These are phyloP conservation scores for Falco novaeseelandiae DNA, from an alignment of 2,797 vertebrate species.

Conservation along the genomic window DNA sequence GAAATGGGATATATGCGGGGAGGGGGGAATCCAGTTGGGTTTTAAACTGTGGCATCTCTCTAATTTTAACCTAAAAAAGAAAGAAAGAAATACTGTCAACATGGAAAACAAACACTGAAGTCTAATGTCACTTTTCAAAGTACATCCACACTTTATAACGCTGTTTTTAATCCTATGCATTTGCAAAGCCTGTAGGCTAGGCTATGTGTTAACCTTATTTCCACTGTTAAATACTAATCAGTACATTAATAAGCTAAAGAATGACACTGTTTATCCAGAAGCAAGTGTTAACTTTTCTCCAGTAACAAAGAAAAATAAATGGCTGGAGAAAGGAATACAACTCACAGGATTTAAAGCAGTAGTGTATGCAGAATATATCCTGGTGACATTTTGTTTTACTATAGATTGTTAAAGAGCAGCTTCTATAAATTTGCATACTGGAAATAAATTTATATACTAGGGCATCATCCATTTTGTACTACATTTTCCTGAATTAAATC, in stretches of 20 bases:
- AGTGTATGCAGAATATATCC: constrained; percentile 21
- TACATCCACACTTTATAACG: constrained; percentile 37
- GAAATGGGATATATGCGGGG: neutral
- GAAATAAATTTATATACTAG: neutral
- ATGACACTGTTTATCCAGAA: neutral
- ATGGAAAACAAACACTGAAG: neutral
- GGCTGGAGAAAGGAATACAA: neutral
- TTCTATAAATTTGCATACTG: neutral
- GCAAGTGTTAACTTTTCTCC: neutral
- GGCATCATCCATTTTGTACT: neutral
- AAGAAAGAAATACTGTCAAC: neutral
- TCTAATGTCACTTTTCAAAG: constrained; percentile 39
- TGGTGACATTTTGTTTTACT: neutral
- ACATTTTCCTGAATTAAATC: neutral
- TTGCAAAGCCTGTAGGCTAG: constrained; percentile 35
- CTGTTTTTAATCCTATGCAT: constrained; percentile 31
- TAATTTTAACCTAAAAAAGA: neutral
- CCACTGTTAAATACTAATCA: neutral
- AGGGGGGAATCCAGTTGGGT: neutral
- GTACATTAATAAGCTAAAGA: neutral
- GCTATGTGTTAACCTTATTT: constrained; percentile 3
- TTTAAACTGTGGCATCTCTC: neutral
- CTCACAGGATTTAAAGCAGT: constrained; percentile 56
- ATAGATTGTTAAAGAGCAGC: neutral
- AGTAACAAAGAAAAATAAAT: neutral